Base-by-base conservation (phyloP, 2,888 invertebrate genomes). In the Opisthograptis luteolata region DNA sequence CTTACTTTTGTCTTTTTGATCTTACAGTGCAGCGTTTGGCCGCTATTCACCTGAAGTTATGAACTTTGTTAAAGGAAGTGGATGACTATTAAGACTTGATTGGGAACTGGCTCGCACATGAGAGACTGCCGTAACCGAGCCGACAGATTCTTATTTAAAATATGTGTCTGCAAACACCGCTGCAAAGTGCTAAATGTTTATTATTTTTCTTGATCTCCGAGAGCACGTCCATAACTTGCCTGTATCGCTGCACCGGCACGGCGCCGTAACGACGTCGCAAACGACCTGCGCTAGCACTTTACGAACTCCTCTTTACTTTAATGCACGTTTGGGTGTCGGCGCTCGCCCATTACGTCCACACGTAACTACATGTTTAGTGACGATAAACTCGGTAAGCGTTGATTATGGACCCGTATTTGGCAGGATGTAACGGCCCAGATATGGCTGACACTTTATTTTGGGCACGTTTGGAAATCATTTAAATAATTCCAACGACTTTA, bases 381-480 rank as follows among this genome's bases (percentile, higher is more conserved):
- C 36, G 12, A 36, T 45, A 24, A 37, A 37, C 31, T 2, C 19
- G 8, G 17, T n/a, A 39, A 37, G 19, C 17, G 45, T 27, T 31
- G 19, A 46, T 39, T 20, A 27, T 6, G 13, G 14, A 9, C 6
- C 19, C 27, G 5, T n/a, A 12, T 24, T 36, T 22, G 30, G 36
- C 19, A 28, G 2, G 28, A 44, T n/a, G 20, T 19, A 14, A 13
- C 37, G 27, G 17, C 7, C 28, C n/a, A 13, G 19, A 13, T 3
- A 17, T 15, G 9, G 17, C 3, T 8, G 22, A 30, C 31, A 12
- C 36, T 31, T 37, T 24, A 13, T 31, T 13, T 31, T 6, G 12
- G 28, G 14, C 10, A 28, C 35, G 5, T 34, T 44, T 7, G 27
- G n/a, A 10, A n/a, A 1, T 20, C 19, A 24, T 31, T 37, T 37